Conservation (phyloP, 2,797 vertebrate genomes). For the Typhlichthys subterraneus region DNA sequence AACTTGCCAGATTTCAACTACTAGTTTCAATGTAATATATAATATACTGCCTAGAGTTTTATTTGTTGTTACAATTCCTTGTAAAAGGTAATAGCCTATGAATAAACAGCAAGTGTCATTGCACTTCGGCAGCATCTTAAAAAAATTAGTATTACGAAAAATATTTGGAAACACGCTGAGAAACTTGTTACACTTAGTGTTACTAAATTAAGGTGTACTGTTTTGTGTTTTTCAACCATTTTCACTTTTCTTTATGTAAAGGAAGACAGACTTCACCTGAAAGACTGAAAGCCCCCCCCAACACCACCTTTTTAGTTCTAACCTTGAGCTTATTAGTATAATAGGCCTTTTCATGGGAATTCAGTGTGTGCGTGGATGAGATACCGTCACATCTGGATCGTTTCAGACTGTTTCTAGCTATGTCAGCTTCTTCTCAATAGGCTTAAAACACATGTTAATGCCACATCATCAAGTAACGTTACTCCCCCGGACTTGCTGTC, state of each 20-base stretch:
- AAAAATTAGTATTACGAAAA: no score
- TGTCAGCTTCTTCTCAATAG: background rate
- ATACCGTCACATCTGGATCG: constrained; percentile 18
- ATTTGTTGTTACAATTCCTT: no score
- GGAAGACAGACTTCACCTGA: no score
- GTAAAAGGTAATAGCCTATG: background rate
- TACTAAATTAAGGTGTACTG: no score
- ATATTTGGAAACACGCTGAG: no score
- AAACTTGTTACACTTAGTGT: no score
- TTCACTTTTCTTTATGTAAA: no score
- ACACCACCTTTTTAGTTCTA: background rate
- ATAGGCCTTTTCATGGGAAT: background rate
- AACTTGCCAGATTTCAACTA: background rate
- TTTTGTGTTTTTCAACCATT: no score
- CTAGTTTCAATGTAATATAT: background rate
- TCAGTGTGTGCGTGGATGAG: background rate
- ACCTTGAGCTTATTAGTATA: background rate
- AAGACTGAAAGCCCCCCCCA: background rate
- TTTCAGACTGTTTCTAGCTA: constrained; percentile 15
- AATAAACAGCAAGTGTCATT: constrained; percentile 21
- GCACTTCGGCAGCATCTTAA: background rate
- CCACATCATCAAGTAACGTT: no score
- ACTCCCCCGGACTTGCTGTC: no score
- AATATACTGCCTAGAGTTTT: no score
- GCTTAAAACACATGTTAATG: background rate